These are phyloP conservation scores for Callocephalon fimbriatum DNA, from an alignment of 2,113 vertebrate genomes.

Conservation along the genomic window DNA sequence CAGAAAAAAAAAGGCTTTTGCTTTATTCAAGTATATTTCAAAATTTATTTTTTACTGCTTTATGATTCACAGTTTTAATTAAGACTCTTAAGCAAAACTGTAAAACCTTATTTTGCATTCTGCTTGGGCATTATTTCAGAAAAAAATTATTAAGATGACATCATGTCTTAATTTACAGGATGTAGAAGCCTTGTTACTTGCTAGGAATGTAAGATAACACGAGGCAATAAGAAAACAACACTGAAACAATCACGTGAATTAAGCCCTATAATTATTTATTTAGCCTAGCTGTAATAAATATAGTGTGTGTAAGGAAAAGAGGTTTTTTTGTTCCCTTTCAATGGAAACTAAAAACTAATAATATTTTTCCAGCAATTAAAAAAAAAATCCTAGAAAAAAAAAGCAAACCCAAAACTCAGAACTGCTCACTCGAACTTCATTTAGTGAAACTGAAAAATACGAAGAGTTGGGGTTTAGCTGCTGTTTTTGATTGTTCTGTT, in stretches of 20 bases:
- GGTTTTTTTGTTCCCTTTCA: rapidly evolving
- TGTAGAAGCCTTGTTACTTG: background rate
- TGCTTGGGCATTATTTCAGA: background rate
- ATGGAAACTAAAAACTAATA: background rate
- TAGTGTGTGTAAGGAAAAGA: background rate
- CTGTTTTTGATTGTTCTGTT: background rate
- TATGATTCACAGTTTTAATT: background rate
- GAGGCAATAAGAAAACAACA: background rate
- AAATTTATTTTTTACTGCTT: background rate
- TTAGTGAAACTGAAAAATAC: background rate
- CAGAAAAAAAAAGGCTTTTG: background rate
- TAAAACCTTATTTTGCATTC: background rate
- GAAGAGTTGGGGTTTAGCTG: rapidly evolving
- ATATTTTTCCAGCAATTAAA: background rate
- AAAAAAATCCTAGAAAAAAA: rapidly evolving
- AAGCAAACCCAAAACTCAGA: background rate
- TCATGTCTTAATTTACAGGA: background rate
- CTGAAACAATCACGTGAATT: rapidly evolving
- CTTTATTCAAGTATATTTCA: background rate
- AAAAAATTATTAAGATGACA: background rate
- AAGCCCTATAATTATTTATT: background rate
- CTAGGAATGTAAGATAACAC: background rate
- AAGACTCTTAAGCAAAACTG: background rate
- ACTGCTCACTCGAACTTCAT: background rate
- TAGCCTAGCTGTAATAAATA: background rate